Conservation (phyloP, 2,797 vertebrate species). For the Catostomus latipinnis region DNA sequence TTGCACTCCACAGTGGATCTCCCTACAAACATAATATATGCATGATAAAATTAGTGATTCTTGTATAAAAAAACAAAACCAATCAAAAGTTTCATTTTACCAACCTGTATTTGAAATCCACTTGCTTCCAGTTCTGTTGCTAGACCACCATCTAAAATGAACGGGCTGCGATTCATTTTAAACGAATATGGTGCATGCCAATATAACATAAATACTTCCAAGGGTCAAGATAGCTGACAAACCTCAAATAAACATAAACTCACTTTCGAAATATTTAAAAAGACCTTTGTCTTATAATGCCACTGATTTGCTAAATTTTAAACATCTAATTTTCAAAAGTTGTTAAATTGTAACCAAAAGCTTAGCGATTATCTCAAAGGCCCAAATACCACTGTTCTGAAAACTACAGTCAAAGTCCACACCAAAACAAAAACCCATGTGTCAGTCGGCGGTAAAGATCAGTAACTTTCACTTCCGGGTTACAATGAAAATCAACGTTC, state of each 20-base stretch:
- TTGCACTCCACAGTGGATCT: constrained; percentile 85
- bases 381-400: not conserved
- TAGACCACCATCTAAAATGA: constrained; percentile 82
- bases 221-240: not conserved
- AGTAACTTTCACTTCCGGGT: constrained; percentile 48
- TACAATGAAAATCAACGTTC: not conserved
- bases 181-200: not conserved
- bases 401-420: not conserved
- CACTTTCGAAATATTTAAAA: too few species aligned
- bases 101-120: constrained; percentile 77
- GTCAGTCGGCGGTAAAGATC: constrained; percentile 26
- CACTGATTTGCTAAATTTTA: not conserved
- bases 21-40: constrained; percentile 66
- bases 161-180: constrained; percentile 52
- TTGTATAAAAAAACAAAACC: not conserved
- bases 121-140: constrained; percentile 81
- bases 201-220: not conserved
- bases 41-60: not conserved
- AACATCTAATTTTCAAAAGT: not conserved
- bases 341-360: not conserved
- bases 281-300: not conserved
- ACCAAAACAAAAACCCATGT: constrained; percentile 44
- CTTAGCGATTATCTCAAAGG: not conserved
- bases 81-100: not conserved
- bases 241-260: not conserved